phyloP scores from a whole-genome alignment of 2,888 invertebrate genomes.

The Philereme transversata region DNA sequence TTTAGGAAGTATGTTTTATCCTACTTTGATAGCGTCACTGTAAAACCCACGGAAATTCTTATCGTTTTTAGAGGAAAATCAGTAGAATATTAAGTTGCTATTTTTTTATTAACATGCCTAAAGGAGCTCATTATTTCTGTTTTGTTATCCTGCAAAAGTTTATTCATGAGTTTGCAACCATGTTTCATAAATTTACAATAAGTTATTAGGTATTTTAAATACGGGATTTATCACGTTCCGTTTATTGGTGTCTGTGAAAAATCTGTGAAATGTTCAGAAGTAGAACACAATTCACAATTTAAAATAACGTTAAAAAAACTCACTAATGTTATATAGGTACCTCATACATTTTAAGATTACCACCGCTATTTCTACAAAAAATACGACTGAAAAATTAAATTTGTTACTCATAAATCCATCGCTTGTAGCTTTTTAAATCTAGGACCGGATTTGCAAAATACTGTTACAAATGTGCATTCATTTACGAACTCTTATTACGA shows the following conservation, averaged over 20 bases:
- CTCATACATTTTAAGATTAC: too few species aligned
- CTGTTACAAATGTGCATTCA: not conserved
- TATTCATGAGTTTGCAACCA: not conserved
- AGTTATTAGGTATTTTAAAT: too few species aligned
- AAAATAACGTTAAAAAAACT: too few species aligned
- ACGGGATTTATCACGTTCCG: too few species aligned
- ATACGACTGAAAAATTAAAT: constrained; percentile 25
- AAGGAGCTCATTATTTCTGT: not conserved
- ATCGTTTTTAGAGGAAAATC: not conserved
- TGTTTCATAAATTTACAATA: too few species aligned
- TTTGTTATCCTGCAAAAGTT: not conserved
- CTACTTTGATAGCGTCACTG: not conserved
- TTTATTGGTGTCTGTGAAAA: too few species aligned
- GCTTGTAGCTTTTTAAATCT: constrained; percentile 47
- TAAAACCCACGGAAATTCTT: not conserved
- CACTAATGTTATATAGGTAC: too few species aligned
- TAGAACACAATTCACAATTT: too few species aligned
- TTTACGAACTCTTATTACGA: constrained; percentile 36
- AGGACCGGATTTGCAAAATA: constrained; percentile 42
- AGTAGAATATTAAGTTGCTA: not conserved
- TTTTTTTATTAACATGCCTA: not conserved
- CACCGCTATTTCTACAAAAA: too few species aligned
- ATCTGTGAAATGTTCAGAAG: too few species aligned
- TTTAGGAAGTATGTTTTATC: too few species aligned
- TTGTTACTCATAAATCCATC: constrained; percentile 42